A percentile compares a stretch with the other conserved stretches of the same genome.
phyloP scores from a whole-genome alignment of 2,797 vertebrate genomes.

The Siniperca scherzeri region DNA sequence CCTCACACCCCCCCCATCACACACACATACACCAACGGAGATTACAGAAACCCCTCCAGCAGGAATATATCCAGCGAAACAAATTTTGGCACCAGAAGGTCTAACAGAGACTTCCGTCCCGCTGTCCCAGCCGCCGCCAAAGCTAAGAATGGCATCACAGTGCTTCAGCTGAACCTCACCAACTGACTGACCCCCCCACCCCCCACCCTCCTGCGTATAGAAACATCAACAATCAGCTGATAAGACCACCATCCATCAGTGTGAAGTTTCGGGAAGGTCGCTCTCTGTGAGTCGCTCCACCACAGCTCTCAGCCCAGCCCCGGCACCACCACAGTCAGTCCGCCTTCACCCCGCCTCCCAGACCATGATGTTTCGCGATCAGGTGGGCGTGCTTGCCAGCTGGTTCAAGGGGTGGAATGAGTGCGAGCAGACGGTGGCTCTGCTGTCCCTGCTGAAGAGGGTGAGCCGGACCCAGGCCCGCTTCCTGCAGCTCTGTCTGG shows the following conservation, averaged over 20 bases:
- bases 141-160: slow-evolving; percentile 67
- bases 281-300: background rate
- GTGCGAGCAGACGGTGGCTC: slow-evolving; percentile 98
- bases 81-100: slow-evolving; percentile 27
- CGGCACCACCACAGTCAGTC: slow-evolving; percentile 9
- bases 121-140: slow-evolving; percentile 32
- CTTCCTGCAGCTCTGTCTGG: slow-evolving; percentile 97
- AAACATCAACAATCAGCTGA: slow-evolving; percentile 26
- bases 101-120: slow-evolving; percentile 30
- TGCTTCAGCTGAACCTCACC: slow-evolving; percentile 49
- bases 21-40: slow-evolving; percentile 11
- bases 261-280: slow-evolving; percentile 11
- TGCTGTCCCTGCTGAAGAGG: slow-evolving; percentile 95
- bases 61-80: slow-evolving; percentile 49
- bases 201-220: background rate
- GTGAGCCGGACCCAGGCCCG: slow-evolving; percentile 97
- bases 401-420: slow-evolving; percentile 99
- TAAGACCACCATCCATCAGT: background rate
- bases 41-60: slow-evolving; percentile 35
- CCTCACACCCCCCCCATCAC: slow-evolving; percentile 6
- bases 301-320: background rate
- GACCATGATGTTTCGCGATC: slow-evolving; percentile 99
- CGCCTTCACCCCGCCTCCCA: slow-evolving; percentile 39
- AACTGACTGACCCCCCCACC: slow-evolving; percentile 12
- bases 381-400: slow-evolving; percentile 96